Evolutionary conservation across 2,888 invertebrate species (phyloP).

Genomic region (Nymphalis polychloros): DNA sequence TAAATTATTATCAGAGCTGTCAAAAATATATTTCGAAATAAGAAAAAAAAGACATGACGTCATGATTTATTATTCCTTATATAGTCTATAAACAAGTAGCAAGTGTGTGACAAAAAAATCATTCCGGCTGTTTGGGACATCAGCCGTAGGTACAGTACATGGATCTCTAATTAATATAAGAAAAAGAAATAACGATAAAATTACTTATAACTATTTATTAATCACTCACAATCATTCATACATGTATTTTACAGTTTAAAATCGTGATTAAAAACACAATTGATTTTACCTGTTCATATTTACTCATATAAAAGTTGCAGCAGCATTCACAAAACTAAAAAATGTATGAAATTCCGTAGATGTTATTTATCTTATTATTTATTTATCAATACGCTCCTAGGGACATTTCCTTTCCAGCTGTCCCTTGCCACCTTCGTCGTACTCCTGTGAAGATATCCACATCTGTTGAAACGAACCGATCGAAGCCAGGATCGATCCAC

Average conservation of each 20-base stretch:
- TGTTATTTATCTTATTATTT: not conserved
- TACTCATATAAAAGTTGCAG: too few relatives aligned
- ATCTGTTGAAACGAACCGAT: constrained; percentile 99
- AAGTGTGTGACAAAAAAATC: too few relatives aligned
- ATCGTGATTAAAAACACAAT: not conserved
- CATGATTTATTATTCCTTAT: too few relatives aligned
- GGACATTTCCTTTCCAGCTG: constrained; percentile 98
- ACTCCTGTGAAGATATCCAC: constrained; percentile 99
- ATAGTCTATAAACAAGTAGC: too few relatives aligned
- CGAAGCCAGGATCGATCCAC: constrained; percentile 98
- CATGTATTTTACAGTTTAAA: constrained; percentile 1
- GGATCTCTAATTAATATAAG: not conserved
- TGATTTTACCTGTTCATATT: not conserved
- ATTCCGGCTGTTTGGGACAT: too few relatives aligned
- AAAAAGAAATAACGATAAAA: not conserved
- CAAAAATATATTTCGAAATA: too few relatives aligned
- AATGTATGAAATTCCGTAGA: not conserved
- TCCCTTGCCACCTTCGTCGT: constrained; percentile 98
- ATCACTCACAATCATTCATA: constrained; percentile 8
- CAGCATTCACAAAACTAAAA: too few relatives aligned
- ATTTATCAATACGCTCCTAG: constrained; percentile 55
- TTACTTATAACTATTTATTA: not conserved
- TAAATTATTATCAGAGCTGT: too few relatives aligned
- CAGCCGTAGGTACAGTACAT: too few relatives aligned
- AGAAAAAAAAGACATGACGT: too few relatives aligned